Base-by-base conservation (phyloP, 2,113 vertebrate species). In the Pandion haliaetus region DNA sequence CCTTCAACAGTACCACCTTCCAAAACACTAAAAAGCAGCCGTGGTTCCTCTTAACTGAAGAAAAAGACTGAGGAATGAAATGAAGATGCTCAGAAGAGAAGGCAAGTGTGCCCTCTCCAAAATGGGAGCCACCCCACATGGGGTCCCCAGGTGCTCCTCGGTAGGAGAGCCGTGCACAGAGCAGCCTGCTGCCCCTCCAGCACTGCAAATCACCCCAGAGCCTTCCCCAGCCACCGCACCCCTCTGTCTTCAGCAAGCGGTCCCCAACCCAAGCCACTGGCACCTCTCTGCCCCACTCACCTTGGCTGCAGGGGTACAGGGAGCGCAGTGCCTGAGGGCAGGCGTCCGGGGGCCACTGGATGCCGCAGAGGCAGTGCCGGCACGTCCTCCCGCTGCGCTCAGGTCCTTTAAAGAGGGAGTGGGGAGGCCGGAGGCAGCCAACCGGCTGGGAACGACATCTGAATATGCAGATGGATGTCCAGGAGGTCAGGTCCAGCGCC, bases 401-500 rank as follows among this genome's bases (percentile, higher is more conserved):
- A 26, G 89, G 70, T 86, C 89, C 77, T 90, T 90, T 94, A 95
- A 96, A 95, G 85, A 87, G 91, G 88, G 83, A 82, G 88, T 81
- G 95, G 87, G 95, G 92, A 84, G 81, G 93, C 90, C 3, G 6
- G 76, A 63, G 40, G 49, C 94, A 98, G 96, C 98, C 98, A 98
- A 98, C 96, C 97, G 57, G 97, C 93, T 86, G 93, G 88, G 79
- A 91, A 97, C 67, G 52, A 59, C 82, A 96, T 86, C 97, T 98
- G 98, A 98, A 98, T 98, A 98, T 98, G 98, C 97, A 98, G 90
- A 96, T 98, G 49, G 70, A 15, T 8, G 11, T 6, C 63, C 93
- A 55, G 87, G 49, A 72, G 92, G 95, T 94, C 97, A 93, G 94
- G 81, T 92, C 97, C 93, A 28, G 82, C 14, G 7, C 34, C 11